These are phyloP conservation scores for Troglohyphantes excavatus DNA, from an alignment of 2,888 invertebrate genomes.

Conservation along the genomic window DNA sequence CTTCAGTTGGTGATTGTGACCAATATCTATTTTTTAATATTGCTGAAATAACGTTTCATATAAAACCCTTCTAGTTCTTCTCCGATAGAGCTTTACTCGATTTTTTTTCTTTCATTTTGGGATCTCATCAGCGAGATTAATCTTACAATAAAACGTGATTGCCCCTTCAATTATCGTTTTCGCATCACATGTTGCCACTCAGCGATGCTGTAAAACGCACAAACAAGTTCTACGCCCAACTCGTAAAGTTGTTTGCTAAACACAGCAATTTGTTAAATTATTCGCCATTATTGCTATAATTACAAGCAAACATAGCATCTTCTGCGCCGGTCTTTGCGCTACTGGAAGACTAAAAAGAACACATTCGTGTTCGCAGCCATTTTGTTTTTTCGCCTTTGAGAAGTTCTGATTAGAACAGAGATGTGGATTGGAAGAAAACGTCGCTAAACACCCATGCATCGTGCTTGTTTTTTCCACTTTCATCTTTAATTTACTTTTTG, in stretches of 20 bases:
- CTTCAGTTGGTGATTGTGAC: too few relatives aligned
- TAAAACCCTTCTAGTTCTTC: too few relatives aligned
- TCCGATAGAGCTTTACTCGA: too few relatives aligned
- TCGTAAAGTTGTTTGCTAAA: constrained; percentile 16
- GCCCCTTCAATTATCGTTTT: constrained; percentile 1
- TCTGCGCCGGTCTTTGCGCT: constrained; percentile 17
- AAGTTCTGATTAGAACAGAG: background rate
- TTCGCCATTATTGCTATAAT: constrained; percentile 52
- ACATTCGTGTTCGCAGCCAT: constrained; percentile 39
- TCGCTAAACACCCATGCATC: background rate
- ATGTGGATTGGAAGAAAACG: background rate
- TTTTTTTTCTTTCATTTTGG: too few relatives aligned
- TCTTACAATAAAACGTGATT: background rate
- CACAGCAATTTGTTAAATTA: constrained; percentile 58
- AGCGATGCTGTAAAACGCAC: background rate
- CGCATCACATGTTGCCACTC: background rate
- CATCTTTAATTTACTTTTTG: constrained; percentile 12
- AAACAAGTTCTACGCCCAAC: constrained; percentile 41
- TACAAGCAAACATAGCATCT: constrained; percentile 5
- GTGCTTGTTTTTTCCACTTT: background rate
- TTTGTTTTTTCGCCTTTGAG: constrained; percentile 21
- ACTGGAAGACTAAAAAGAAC: constrained; percentile 39
- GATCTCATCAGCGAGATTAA: background rate
- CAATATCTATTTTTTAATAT: too few relatives aligned
- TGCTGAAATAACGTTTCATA: too few relatives aligned